Base-by-base conservation (phyloP, 2,888 invertebrate genomes). In the Xylota sylvarum region DNA sequence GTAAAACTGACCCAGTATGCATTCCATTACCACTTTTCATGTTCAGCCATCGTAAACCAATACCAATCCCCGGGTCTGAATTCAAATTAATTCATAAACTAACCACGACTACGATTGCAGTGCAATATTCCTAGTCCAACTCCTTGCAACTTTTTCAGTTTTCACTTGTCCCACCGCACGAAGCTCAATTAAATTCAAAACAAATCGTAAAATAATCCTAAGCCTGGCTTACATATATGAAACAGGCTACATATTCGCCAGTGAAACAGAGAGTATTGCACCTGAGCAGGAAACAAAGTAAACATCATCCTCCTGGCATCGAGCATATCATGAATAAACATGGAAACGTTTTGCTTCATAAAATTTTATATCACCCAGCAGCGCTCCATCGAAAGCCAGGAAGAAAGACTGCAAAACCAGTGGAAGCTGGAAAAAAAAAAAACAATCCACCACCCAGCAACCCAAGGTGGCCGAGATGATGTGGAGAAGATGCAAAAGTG, bases 251-350 rank as follows among this genome's bases (percentile, higher is more conserved):
- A 46, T 43, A 37, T 27, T 50, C 46, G 30, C 56, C 46, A 50
- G 17, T 19, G 17, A 58, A 69, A 56, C 48, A 56, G 48, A 40
- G 70, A 70, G 70, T 85, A 81, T 76, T 58, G 65, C 85, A 81
- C 85, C 85, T 79, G 74, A 81, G 48, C 55, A 32, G 27, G 70
- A 35, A 46, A 72, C 76, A 76, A 76, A 64, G 76, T 55, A 85
- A 76, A 80, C 65, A 76, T 55, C 85, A 60, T 73, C 40, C 64
- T 82, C 23, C 70, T 70, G 56, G 37, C 79, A 78, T 27, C 52
- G 74, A 76, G 76, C 81, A 70, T 76, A 64, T 72, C 81, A 85
- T 81, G 85, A 85, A 85, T 85, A 85, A 85, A 85, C 80, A 81
- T 72, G 62, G 64, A 72, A 79, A 64, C 79, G 55, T 72, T 81